Base-by-base conservation (phyloP, 2,797 vertebrate genomes). In the Gephyroberyx darwinii region DNA sequence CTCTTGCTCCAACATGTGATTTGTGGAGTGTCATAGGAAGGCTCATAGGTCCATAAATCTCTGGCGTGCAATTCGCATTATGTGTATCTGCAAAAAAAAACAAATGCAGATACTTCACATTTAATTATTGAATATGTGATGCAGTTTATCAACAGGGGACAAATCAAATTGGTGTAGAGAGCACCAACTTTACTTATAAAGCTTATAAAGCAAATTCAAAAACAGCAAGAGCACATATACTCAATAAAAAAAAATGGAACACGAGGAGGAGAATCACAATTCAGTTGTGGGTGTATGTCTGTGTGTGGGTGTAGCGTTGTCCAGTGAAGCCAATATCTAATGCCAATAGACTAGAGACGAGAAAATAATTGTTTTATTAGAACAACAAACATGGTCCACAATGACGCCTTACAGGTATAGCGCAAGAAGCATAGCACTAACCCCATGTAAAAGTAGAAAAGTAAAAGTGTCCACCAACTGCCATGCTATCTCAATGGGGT, bases 1-100 rank as follows among this genome's bases (percentile, higher is more conserved):
- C 2, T 53, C 7, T 19, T 50, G n/a, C 5, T 26, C 9, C 17
- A 22, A 33, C 13, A 16, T 26, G 5, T 26, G 33, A 35, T 35
- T 35, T 35, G 33, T 35, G 33, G 33, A 14, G 16, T 20, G 5
- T 35, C 12, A 35, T 20, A 22, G 54, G 14, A 47, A 9, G 10
- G 8, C 37, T 54, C 30, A 16, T 17, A 5, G 31, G 41, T 22
- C 54, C 20, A 57, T 57, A 41, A 58, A 75, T 45, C 45, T 41
- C 5, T 2, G 2, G 43, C 43, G n/a, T 41, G 1, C 48, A 41
- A 16, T 12, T 48, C 53, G 12, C 0, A 35, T 35, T 35, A 35
- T 35, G 26, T 26, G 26, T 26, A 26, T 26, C 26, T 26, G 26
- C 26, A 26, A 8, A 35, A 35, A 35, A 35, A 5, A 35, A 35